Evolutionary conservation across 1,140 invertebrate genomes (phyloP), one percentile per base, ranked within the genome.

Genomic region (Rhagoletis pomonella): DNA sequence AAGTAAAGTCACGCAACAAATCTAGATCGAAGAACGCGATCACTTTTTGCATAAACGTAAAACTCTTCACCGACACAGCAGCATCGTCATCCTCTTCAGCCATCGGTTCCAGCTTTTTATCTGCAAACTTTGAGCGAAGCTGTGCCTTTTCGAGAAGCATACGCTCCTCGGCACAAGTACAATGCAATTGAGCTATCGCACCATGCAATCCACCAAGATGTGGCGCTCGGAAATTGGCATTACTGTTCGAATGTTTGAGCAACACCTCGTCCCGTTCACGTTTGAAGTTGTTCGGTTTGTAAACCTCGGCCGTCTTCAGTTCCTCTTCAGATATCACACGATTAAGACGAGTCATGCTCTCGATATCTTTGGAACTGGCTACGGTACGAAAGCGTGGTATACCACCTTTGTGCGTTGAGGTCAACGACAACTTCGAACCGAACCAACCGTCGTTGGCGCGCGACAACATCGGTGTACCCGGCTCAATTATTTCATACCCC

Each of bases 391-490:
- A 91, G 2, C 91, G 90, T 42, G 89, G 19, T n/a, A 44, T 59
- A 55, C 73, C 73, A 42, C 47, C 50, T 19, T 44, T 10, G 0
- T 89, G 88, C 0, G 87, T 88, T 2, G 90, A 90, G n/a, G 87
- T 86, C 58, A 92, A 73, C 1, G 93, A 94, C 3, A 92, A 39
- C 10, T 90, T 90, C 3, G 93, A 94, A 87, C 93, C 93, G 86
- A 94, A 96, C 93, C 95, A 96, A 10, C 95, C 95, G 89, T 96
- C 95, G 89, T 96, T 96, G 4, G 95, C 94, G 84, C 93, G 91
- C 19, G 95, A 93, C 93, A 96, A 94, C 95, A 96, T 96, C 3
- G 95, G 95, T 5, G 95, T 94, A 87, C 94, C 95, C 4, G 95
- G 94, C 88, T 95, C 95, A 19, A 94, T 95, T 62, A 96, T 95